phyloP scores from a whole-genome alignment of 2,797 vertebrate species.

The Clarias fuscus region DNA sequence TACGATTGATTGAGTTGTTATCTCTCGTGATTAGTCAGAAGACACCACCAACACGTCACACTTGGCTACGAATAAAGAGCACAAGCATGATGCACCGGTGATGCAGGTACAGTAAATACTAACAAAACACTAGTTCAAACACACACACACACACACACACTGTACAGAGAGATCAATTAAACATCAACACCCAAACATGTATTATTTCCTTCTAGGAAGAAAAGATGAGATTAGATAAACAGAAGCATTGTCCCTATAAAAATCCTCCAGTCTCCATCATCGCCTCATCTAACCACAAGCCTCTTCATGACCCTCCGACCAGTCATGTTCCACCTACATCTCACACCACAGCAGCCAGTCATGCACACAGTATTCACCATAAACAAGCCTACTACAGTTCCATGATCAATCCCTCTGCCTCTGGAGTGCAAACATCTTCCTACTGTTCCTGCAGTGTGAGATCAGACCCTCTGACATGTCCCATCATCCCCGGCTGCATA shows the following conservation, averaged over 20 bases:
- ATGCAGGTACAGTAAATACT: slow-evolving; percentile 39
- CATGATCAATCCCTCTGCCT: slow-evolving; percentile 38
- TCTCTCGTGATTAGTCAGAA: slow-evolving; percentile 38
- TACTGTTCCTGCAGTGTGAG: slow-evolving; percentile 73
- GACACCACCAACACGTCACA: slow-evolving; percentile 12
- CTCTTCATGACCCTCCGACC: neutral
- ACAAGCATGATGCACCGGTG: slow-evolving; percentile 6
- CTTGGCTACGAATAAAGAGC: slow-evolving; percentile 9
- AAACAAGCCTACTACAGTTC: slow-evolving; percentile 22
- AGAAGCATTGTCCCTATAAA: slow-evolving; percentile 57
- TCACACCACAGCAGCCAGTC: slow-evolving; percentile 42
- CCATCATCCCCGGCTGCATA: slow-evolving; percentile 85
- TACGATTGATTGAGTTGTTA: neutral
- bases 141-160: neutral
- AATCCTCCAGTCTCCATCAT: slow-evolving; percentile 72
- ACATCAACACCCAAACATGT: slow-evolving; percentile 21
- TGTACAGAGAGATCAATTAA: neutral
- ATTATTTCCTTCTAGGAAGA: slow-evolving; percentile 71
- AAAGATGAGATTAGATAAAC: slow-evolving; percentile 56
- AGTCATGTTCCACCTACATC: slow-evolving; percentile 5
- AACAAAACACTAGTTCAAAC: neutral
- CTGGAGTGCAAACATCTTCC: slow-evolving; percentile 50
- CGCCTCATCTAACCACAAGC: slow-evolving; percentile 20
- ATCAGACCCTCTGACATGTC: slow-evolving; percentile 80
- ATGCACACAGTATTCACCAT: slow-evolving; percentile 20